phyloP scores from a whole-genome alignment of 1,140 invertebrate species.

The Anadara kagoshimensis region DNA sequence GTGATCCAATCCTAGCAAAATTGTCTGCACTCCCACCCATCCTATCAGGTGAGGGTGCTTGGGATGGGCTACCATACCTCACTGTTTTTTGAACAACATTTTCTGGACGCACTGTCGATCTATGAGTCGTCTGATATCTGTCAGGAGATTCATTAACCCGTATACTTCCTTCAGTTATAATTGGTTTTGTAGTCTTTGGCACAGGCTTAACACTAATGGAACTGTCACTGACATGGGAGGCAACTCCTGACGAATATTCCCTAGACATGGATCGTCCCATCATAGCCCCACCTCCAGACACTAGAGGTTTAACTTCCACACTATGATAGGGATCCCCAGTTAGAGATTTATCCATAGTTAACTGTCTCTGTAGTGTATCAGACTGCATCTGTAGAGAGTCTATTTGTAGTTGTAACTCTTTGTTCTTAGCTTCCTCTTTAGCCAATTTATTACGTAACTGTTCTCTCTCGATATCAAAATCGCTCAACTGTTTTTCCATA shows the following conservation, averaged over 20 bases:
- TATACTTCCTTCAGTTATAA: constrained; percentile 33
- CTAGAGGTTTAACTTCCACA: constrained; percentile 53
- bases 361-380: constrained; percentile 79
- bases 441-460: constrained; percentile 81
- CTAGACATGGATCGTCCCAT: neutral
- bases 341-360: constrained; percentile 74
- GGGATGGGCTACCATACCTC: constrained; percentile 9
- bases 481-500: constrained; percentile 86
- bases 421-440: constrained; percentile 76
- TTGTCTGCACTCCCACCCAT: constrained; percentile 17
- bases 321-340: constrained; percentile 52
- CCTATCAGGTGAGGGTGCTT: constrained; percentile 48
- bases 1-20: constrained; percentile 9
- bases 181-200: constrained; percentile 4
- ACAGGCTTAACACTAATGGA: constrained; percentile 6
- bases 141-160: constrained; percentile 24
- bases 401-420: constrained; percentile 82
- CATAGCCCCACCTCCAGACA: constrained; percentile 37
- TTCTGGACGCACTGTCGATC: constrained; percentile 10
- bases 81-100: constrained; percentile 31
- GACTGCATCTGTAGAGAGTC: constrained; percentile 81
- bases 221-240: neutral
- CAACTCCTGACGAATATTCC: neutral
- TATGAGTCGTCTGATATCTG: neutral
- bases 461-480: constrained; percentile 88